phyloP scores from a whole-genome alignment of 2,797 vertebrate species.

The Eremophila alpestris region DNA sequence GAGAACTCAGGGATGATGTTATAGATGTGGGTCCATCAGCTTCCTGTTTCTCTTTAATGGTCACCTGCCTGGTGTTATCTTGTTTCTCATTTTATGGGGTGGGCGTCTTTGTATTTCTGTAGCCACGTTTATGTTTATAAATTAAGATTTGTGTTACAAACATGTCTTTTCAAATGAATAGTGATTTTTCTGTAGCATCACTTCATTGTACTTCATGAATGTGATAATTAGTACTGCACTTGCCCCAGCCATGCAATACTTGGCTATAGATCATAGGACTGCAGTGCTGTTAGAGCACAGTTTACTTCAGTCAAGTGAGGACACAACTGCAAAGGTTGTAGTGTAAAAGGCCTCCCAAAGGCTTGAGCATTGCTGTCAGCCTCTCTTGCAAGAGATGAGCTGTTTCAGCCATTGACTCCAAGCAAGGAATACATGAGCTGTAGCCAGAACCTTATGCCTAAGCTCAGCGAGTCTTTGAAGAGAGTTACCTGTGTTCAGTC shows the following conservation, averaged over 20 bases:
- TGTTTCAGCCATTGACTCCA: not conserved
- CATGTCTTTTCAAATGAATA: not conserved
- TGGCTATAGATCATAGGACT: not conserved
- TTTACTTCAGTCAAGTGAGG: not conserved
- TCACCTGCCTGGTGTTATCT: not conserved
- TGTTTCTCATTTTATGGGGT: not conserved
- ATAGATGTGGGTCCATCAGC: not conserved
- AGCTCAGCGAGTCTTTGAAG: not conserved
- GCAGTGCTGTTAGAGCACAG: not conserved
- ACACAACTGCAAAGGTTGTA: not conserved
- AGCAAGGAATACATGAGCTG: not conserved
- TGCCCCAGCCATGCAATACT: not conserved
- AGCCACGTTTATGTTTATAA: not conserved
- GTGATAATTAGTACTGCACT: not conserved
- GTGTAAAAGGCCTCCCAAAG: not conserved
- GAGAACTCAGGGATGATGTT: not conserved
- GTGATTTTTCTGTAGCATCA: not conserved
- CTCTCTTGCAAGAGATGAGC: not conserved
- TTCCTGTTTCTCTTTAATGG: not conserved
- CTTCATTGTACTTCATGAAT: not conserved
- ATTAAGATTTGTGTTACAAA: not conserved
- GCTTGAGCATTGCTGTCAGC: not conserved
- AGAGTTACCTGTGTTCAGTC: not conserved
- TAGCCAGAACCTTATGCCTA: not conserved
- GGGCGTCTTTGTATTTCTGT: not conserved